Base-by-base conservation (phyloP, 2,113 vertebrate species). In the Notiomystis cincta region DNA sequence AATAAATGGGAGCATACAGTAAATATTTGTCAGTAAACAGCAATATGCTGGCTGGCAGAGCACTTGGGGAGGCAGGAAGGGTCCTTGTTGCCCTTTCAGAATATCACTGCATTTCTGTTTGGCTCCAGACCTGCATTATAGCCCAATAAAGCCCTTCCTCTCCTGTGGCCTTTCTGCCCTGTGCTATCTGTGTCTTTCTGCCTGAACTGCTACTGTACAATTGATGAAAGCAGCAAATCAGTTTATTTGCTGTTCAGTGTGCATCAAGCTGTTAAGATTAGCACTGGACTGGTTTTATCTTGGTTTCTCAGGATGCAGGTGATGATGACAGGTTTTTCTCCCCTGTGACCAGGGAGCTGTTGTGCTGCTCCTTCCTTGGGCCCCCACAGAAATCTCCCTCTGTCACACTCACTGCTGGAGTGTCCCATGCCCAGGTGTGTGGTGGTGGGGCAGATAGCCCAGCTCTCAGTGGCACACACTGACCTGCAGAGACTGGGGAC, bases 381-480 rank as follows among this genome's bases (percentile, higher is more conserved):
- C 28, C 24, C 15, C 67, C 42, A 13, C 47, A 38, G 64, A 28
- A 1, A 64, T 38, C 18, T 1, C 64, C 11, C 51, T 0, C 2
- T 37, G 53, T 6, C 27, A 6, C 6, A 2, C 6, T 53, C 1
- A 2, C 0, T 9, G 10, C 0, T 50, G 71, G 20, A 7, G 61
- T 15, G 37, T 10, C 56, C n/a, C 19, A 0, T 7, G 9, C 8
- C 16, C 53, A 51, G 60, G 10, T 6, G 50, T 20, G 72, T n/a
- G n/a, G n/a, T n/a, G n/a, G n/a, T n/a, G n/a, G n/a, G n/a, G n/a
- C 73, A 70, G 33, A 1, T 22, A 37, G 6, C 71, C 56, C 45
- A 38, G 45, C 72, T 23, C 45, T 23, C 47, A 10, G 70, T 13
- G 61, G 71, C 42, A 42, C 69, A 35, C 50, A 4, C 24, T 9